These are phyloP conservation scores for Hypotaenidia philippensis DNA, from an alignment of 2,797 vertebrate genomes.

Conservation along the genomic window DNA sequence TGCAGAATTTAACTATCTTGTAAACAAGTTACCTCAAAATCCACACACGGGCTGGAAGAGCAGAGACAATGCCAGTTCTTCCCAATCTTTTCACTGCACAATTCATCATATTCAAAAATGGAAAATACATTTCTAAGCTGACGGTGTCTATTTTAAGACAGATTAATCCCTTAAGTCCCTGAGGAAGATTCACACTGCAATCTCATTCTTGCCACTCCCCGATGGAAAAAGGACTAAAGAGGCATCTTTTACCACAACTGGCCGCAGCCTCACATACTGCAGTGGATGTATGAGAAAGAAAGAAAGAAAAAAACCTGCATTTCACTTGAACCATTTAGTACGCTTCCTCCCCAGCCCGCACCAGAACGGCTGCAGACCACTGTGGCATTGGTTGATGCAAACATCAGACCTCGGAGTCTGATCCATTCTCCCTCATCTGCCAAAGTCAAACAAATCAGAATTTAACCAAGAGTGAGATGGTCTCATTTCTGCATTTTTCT, in stretches of 20 bases:
- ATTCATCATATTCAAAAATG: background rate
- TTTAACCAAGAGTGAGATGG: background rate
- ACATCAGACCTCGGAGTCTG: background rate
- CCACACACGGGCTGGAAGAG: background rate
- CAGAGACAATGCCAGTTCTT: background rate
- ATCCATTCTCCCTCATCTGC: background rate
- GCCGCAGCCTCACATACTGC: background rate
- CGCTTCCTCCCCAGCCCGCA: background rate
- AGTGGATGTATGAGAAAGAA: background rate
- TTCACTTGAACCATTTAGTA: background rate
- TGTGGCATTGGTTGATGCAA: background rate
- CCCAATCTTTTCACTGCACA: background rate
- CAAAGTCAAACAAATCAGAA: background rate
- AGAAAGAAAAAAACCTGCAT: background rate
- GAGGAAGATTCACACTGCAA: slow-evolving; percentile 3
- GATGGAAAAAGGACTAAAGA: background rate
- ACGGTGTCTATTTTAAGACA: slow-evolving; percentile 14
- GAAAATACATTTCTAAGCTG: slow-evolving; percentile 1
- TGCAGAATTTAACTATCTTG: background rate
- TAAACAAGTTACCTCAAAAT: background rate
- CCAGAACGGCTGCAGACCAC: background rate
- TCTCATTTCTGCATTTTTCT: background rate
- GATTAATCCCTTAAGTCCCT: slow-evolving; percentile 18
- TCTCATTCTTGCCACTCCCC: background rate
- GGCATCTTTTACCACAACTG: background rate